These are phyloP conservation scores for Girardia tigrina DNA, from an alignment of 2,888 invertebrate genomes.

Conservation along the genomic window DNA sequence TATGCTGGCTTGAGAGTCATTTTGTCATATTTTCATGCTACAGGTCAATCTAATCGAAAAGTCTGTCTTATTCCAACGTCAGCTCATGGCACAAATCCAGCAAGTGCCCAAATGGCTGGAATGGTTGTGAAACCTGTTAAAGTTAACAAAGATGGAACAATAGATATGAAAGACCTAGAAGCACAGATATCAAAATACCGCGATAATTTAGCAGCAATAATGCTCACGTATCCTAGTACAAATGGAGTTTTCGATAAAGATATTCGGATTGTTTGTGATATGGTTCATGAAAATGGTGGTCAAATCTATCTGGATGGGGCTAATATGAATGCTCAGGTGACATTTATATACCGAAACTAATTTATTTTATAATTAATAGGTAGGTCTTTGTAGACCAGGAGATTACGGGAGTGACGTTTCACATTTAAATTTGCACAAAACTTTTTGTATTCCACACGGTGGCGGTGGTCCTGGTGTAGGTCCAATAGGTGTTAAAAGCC, in stretches of 20 bases:
- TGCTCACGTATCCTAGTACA: constrained; percentile 98
- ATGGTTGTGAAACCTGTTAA: constrained; percentile 69
- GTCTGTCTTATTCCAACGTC: constrained; percentile 85
- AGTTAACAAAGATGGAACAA: constrained; percentile 61
- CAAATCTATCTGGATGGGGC: constrained; percentile 97
- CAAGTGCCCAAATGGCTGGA: constrained; percentile 98
- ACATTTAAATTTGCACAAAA: constrained; percentile 93
- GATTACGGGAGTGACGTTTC: constrained; percentile 98
- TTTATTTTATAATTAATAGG: constrained; percentile 49
- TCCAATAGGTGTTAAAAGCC: constrained; percentile 90
- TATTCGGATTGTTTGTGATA: constrained; percentile 74
- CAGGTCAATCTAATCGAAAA: constrained; percentile 65
- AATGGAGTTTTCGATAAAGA: constrained; percentile 93
- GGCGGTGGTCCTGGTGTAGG: constrained; percentile 98
- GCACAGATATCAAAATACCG: constrained; percentile 64
- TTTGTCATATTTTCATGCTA: constrained; percentile 75
- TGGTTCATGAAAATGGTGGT: constrained; percentile 80
- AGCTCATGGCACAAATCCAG: constrained; percentile 97
- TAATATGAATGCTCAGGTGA: constrained; percentile 85
- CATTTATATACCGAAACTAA: neutral
- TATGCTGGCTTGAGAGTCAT: constrained; percentile 90
- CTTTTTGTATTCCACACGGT: constrained; percentile 78
- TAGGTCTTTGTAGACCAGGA: constrained; percentile 88
- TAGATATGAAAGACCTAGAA: constrained; percentile 75
- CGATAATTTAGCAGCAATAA: constrained; percentile 72